Percentiles rank a stretch among this genome's conserved stretches.
Evolutionary conservation across 2,888 invertebrate species (phyloP).

Genomic region (Rotaria magnacalcarata): DNA sequence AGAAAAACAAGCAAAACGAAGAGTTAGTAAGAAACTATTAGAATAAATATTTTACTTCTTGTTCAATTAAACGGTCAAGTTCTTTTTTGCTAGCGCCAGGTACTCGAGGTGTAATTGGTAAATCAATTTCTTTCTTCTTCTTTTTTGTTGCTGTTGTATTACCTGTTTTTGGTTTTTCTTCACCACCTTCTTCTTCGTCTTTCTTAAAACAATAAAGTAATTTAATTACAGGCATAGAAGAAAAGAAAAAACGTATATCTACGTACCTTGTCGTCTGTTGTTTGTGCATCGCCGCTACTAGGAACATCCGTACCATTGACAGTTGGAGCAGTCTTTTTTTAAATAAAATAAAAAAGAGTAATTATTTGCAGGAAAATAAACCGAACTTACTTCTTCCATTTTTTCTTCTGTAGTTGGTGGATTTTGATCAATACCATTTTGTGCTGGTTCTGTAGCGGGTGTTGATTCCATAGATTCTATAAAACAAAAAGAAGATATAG

Average conservation of each 20-base stretch:
- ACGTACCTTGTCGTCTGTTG: background rate
- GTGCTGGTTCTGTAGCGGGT: conserved; percentile 38
- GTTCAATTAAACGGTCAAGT: conserved; percentile 71
- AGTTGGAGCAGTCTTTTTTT: background rate
- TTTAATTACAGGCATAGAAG: background rate
- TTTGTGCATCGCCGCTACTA: conserved; percentile 3
- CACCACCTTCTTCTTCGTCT: conserved; percentile 39
- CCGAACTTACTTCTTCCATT: background rate
- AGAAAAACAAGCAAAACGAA: background rate
- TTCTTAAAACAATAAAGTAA: background rate
- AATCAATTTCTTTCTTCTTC: conserved; percentile 74
- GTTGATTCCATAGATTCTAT: conserved; percentile 55
- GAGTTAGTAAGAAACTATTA: conserved; percentile 41
- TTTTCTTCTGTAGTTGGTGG: background rate
- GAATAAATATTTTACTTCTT: conserved; percentile 66
- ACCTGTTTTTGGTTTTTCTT: background rate
- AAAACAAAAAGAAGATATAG: background rate
- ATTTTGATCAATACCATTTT: background rate
- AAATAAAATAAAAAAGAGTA: background rate
- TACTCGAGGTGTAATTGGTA: conserved; percentile 74
- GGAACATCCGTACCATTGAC: background rate
- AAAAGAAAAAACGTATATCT: background rate
- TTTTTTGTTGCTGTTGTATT: conserved; percentile 47
- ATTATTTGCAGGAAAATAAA: background rate
- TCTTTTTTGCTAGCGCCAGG: conserved; percentile 71